Base-by-base conservation (phyloP, 2,797 vertebrate genomes). In the Pseudochirops corinnae region DNA sequence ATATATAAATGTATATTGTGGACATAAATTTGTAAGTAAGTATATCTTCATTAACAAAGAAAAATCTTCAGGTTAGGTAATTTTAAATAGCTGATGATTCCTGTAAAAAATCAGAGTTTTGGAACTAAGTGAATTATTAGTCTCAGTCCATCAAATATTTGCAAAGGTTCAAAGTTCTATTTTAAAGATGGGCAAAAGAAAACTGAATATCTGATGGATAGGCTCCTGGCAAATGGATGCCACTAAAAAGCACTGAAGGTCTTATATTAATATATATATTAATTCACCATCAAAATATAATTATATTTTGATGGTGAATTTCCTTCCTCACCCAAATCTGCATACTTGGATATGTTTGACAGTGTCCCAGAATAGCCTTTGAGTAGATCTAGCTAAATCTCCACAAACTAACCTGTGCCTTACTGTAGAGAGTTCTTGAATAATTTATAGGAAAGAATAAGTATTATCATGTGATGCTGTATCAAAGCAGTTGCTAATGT, bases 381-480 rank as follows among this genome's bases (percentile, higher is more conserved):
- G 0, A 92, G 91, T 50, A 93, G 94, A 96, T 55, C 94, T 96
- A 97, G n/a, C 67, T 91, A 39, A 96, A 93, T 93, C 74, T 97
- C 96, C 93, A 50, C 90, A 74, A 96, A 96, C 95, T 97, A 93
- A 96, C 96, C 57, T 58, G 95, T 96, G 93, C 94, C 95, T 96
- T 96, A 94, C 96, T 96, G 97, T 97, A 98, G 96, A 95, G 98
- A 97, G 91, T 98, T 98, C 98, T 91, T 97, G 91, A 98, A 97
- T 98, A 98, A 98, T 98, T 98, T 98, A 98, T 98, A 96, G 97
- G 93, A 98, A 98, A 96, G 94, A 98, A 97, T 95, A 95, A 97
- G 90, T 93, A 94, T 98, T 96, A 96, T 98, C 97, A 96, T 94
- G 94, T 98, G 97, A 97, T 93, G 52, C 94, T 94, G 91, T 96